phyloP scores from a whole-genome alignment of 2,113 vertebrate species.

The Balaeniceps rex region DNA sequence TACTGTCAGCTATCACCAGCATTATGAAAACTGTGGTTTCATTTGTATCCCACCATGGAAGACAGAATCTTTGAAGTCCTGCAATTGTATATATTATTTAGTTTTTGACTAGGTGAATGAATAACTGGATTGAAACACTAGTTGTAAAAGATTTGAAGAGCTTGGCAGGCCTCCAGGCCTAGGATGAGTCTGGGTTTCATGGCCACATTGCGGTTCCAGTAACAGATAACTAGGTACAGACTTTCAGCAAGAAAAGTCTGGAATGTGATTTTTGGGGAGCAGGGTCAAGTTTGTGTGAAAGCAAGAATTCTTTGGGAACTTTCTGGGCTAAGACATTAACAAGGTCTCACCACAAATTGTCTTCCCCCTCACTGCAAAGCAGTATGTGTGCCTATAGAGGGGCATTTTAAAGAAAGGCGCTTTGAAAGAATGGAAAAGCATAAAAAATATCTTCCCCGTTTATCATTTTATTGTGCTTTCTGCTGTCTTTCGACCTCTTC shows the following conservation, averaged over 20 bases:
- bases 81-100: conserved; percentile 55
- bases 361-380: neutral
- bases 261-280: neutral
- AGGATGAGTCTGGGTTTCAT: neutral
- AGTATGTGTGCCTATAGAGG: neutral
- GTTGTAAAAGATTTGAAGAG: conserved; percentile 15
- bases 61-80: conserved; percentile 53
- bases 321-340: neutral
- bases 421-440: neutral
- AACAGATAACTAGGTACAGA: neutral
- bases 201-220: neutral
- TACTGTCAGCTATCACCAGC: neutral
- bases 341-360: neutral
- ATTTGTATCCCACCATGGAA: neutral
- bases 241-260: neutral
- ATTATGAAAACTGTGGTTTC: conserved; percentile 15
- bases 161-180: conserved; percentile 38
- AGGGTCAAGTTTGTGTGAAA: neutral
- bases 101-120: conserved; percentile 68
- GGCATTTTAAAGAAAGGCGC: neutral
- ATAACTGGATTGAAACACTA: conserved; percentile 50
- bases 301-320: neutral
- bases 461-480: neutral
- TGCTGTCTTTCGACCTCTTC: neutral
- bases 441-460: neutral